Conservation (phyloP, 2,888 invertebrate species). For the Xestia rhomboidea region DNA sequence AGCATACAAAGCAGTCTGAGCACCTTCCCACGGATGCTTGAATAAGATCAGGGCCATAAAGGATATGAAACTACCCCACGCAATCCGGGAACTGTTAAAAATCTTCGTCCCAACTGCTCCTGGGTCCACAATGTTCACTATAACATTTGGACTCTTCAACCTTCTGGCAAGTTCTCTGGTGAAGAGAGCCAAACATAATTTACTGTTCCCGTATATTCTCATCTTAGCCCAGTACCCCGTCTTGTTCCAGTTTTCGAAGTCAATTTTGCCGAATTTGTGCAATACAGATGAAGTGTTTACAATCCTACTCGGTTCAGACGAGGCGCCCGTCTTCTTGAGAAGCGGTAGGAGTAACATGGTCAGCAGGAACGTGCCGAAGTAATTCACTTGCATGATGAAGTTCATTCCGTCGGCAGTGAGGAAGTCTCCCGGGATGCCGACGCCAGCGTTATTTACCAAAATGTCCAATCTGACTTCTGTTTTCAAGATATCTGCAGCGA, state of each 20-base stretch:
- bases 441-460: slow-evolving; percentile 97
- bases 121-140: slow-evolving; percentile 95
- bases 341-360: slow-evolving; percentile 96
- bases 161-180: slow-evolving; percentile 93
- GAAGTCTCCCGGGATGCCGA: slow-evolving; percentile 91
- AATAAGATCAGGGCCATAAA: slow-evolving; percentile 92
- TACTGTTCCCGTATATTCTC: slow-evolving; percentile 91
- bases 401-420: slow-evolving; percentile 95
- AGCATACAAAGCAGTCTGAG: slow-evolving; percentile 94
- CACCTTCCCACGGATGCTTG: slow-evolving; percentile 94
- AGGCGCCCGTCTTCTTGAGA: slow-evolving; percentile 90
- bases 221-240: slow-evolving; percentile 86
- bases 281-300: slow-evolving; percentile 94
- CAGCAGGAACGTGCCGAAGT: slow-evolving; percentile 97
- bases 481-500: slow-evolving; percentile 94
- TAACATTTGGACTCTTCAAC: slow-evolving; percentile 91
- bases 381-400: slow-evolving; percentile 97
- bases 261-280: slow-evolving; percentile 92
- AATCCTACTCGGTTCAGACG: slow-evolving; percentile 93
- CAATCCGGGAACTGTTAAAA: slow-evolving; percentile 89
- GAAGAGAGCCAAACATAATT: slow-evolving; percentile 94
- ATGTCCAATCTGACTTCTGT: slow-evolving; percentile 94
- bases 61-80: slow-evolving; percentile 89
- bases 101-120: slow-evolving; percentile 95
- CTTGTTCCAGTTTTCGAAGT: slow-evolving; percentile 93